Evolutionary conservation across 2,888 invertebrate genomes (phyloP).

Genomic region (Callimorpha dominula): DNA sequence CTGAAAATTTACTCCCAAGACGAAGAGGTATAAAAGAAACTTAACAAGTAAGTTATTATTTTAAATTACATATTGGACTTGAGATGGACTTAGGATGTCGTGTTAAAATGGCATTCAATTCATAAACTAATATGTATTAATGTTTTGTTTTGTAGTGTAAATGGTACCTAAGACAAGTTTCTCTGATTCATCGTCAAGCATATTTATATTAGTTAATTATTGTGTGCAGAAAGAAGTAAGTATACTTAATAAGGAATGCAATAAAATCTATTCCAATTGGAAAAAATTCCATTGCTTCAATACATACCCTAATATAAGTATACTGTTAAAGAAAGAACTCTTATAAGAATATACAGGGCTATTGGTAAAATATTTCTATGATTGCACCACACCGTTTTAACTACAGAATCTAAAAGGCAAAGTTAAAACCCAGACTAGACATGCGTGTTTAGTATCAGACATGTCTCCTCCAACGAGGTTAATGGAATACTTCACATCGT

Average conservation of each 20-base stretch:
- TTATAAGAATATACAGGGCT: not conserved
- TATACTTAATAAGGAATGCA: not conserved
- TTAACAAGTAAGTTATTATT: too few species aligned
- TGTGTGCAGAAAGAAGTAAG: not conserved
- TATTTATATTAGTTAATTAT: not conserved
- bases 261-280: not conserved
- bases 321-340: not conserved
- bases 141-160: too few species aligned
- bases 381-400: conserved; percentile 10
- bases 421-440: conserved; percentile 12
- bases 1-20: too few species aligned
- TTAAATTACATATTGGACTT: too few species aligned
- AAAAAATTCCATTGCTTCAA: not conserved
- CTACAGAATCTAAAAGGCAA: conserved; percentile 16
- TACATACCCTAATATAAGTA: not conserved
- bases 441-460: conserved; percentile 13
- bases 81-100: too few species aligned
- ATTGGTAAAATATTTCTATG: not conserved
- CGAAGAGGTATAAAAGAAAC: too few species aligned
- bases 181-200: not conserved
- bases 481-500: conserved; percentile 15
- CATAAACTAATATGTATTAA: too few species aligned
- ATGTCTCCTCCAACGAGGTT: conserved; percentile 11
- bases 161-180: not conserved
- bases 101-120: too few species aligned